phyloP scores from a whole-genome alignment of 2,888 invertebrate genomes.

The Andrena trimmerana region DNA sequence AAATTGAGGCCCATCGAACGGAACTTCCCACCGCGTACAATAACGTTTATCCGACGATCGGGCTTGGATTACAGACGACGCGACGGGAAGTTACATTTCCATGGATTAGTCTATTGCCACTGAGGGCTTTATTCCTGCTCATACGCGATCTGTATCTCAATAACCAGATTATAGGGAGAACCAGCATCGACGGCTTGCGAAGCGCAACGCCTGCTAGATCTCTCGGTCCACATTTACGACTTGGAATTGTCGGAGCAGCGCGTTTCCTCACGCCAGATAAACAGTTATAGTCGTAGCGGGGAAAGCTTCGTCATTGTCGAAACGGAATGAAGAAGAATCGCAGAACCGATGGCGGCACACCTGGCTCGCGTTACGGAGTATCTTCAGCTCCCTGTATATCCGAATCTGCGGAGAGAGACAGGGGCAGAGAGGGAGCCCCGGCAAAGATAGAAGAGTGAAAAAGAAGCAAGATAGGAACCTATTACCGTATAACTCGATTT shows the following conservation, averaged over 20 bases:
- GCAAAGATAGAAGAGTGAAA: conserved; percentile 26
- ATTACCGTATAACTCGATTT: conserved; percentile 61
- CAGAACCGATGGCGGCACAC: conserved; percentile 1
- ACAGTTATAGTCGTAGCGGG: conserved; percentile 11
- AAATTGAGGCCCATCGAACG: neutral
- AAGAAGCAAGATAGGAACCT: conserved; percentile 41
- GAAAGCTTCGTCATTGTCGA: conserved; percentile 41
- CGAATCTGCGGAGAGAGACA: neutral
- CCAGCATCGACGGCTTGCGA: neutral
- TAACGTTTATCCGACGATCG: conserved; percentile 45
- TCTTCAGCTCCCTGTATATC: conserved; percentile 12
- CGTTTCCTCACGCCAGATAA: neutral
- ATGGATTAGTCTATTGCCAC: conserved; percentile 51
- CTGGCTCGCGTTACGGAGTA: conserved; percentile 16
- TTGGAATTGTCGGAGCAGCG: neutral
- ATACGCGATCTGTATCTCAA: conserved; percentile 16
- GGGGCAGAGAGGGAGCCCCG: conserved; percentile 13
- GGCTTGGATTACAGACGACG: conserved; percentile 47
- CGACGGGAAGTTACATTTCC: conserved; percentile 48
- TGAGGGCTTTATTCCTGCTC: conserved; percentile 17
- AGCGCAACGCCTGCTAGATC: neutral
- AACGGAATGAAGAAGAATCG: conserved; percentile 46
- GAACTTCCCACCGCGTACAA: neutral
- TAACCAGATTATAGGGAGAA: conserved; percentile 21
- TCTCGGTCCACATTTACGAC: neutral